These are phyloP conservation scores for Candoia aspera DNA, from an alignment of 2,113 vertebrate genomes.

Conservation along the genomic window DNA sequence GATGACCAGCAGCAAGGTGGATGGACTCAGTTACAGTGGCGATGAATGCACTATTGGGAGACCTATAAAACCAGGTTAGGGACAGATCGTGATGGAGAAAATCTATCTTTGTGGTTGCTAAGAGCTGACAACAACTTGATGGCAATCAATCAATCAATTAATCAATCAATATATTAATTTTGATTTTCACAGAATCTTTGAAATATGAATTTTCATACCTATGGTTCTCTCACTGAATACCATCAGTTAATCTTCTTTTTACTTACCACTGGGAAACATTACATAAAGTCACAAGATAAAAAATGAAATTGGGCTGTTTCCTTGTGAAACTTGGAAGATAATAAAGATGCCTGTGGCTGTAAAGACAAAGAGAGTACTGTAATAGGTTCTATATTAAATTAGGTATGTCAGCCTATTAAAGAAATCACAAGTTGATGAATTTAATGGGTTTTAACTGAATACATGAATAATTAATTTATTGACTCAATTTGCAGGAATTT, in stretches of 20 bases:
- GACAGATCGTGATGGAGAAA: neutral
- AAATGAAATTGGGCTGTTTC: neutral
- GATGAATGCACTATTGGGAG: neutral
- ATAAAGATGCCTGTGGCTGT: neutral
- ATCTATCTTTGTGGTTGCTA: neutral
- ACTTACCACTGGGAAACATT: neutral
- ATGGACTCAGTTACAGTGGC: neutral
- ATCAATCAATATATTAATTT: neutral
- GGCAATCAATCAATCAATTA: neutral
- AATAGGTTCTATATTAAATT: no score
- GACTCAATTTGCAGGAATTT: neutral
- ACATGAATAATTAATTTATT: neutral
- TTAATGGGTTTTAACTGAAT: neutral
- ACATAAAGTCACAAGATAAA: neutral
- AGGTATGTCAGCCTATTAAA: neutral
- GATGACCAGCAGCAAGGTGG: neutral
- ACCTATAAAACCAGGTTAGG: neutral
- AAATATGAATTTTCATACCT: neutral
- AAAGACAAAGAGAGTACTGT: neutral
- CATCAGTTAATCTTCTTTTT: neutral
- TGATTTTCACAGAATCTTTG: neutral
- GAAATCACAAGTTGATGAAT: neutral
- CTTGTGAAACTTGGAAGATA: neutral
- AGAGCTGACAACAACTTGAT: neutral
- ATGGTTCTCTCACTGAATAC: neutral